These are phyloP conservation scores for Ptychochromis oligacanthus DNA, from an alignment of 2,113 vertebrate species.

Conservation along the genomic window DNA sequence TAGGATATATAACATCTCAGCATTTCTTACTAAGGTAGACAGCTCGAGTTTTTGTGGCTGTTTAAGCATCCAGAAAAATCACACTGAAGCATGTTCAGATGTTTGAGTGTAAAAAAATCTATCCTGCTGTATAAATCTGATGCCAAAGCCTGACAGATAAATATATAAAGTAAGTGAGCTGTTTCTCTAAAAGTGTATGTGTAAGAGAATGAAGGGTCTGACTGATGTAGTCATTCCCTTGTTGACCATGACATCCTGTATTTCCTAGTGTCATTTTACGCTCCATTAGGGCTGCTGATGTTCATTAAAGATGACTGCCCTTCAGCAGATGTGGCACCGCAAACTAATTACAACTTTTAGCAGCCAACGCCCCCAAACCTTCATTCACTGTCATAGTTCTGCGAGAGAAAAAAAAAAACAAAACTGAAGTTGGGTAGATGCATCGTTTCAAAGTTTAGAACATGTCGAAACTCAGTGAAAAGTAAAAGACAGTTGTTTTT, in stretches of 20 bases:
- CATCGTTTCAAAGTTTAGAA: conserved; percentile 1
- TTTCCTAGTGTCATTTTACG: conserved; percentile 74
- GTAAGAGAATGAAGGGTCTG: conserved; percentile 31
- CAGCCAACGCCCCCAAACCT: conserved; percentile 25
- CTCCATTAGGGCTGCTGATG: conserved; percentile 73
- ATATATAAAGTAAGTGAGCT: not conserved
- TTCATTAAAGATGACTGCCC: conserved; percentile 75
- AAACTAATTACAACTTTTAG: conserved; percentile 74
- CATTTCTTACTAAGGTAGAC: not conserved
- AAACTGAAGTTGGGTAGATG: not conserved
- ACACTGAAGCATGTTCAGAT: conserved; percentile 23
- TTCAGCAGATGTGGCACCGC: conserved; percentile 69
- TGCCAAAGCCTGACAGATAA: not conserved
- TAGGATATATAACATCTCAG: conserved; percentile 31
- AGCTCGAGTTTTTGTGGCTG: conserved; percentile 16
- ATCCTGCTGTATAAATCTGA: conserved; percentile 2
- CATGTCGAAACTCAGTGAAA: not conserved
- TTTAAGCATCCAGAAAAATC: conserved; percentile 26
- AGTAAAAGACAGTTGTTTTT: not conserved
- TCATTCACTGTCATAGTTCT: conserved; percentile 39
- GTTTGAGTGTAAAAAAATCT: conserved; percentile 13
- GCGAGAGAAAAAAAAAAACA: not conserved
- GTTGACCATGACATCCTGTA: conserved; percentile 74
- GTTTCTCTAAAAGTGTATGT: conserved; percentile 19
- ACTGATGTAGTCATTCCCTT: conserved; percentile 53